Evolutionary conservation across 2,888 invertebrate species (phyloP).

Genomic region (Campoplex nolae): DNA sequence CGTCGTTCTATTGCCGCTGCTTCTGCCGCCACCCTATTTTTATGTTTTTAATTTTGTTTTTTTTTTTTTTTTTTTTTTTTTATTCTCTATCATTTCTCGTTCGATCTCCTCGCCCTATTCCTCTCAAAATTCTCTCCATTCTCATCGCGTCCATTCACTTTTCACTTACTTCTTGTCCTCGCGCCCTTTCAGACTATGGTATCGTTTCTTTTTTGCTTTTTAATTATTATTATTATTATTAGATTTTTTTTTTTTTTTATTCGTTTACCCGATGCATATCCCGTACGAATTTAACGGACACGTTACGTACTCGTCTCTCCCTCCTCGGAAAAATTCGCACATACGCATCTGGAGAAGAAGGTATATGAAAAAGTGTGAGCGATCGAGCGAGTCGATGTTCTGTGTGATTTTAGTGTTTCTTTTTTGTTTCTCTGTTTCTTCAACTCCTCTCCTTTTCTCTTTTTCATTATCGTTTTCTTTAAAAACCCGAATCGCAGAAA

Average conservation of each 20-base stretch:
- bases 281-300: constrained; percentile 68
- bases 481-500: constrained; percentile 76
- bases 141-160: constrained; percentile 58
- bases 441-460: constrained; percentile 46
- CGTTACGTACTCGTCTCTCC: constrained; percentile 63
- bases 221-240: constrained; percentile 23
- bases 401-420: constrained; percentile 45
- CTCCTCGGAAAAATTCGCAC: constrained; percentile 67
- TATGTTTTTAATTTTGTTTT: constrained; percentile 29
- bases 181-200: constrained; percentile 63
- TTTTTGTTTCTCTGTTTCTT: constrained; percentile 50
- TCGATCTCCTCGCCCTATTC: constrained; percentile 15
- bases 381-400: constrained; percentile 64
- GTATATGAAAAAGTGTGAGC: constrained; percentile 63
- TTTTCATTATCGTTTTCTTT: constrained; percentile 53
- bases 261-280: constrained; percentile 66
- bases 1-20: constrained; percentile 60
- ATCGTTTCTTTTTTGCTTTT: constrained; percentile 48
- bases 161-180: constrained; percentile 66
- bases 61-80: constrained; percentile 17
- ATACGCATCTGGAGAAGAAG: constrained; percentile 68
- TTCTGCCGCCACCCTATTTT: constrained; percentile 52
- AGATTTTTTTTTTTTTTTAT: constrained; percentile 37
- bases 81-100: background rate
- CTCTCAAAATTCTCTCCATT: constrained; percentile 18